Base-by-base conservation (phyloP, 2,888 invertebrate species). In the Galerucella nymphaeae region DNA sequence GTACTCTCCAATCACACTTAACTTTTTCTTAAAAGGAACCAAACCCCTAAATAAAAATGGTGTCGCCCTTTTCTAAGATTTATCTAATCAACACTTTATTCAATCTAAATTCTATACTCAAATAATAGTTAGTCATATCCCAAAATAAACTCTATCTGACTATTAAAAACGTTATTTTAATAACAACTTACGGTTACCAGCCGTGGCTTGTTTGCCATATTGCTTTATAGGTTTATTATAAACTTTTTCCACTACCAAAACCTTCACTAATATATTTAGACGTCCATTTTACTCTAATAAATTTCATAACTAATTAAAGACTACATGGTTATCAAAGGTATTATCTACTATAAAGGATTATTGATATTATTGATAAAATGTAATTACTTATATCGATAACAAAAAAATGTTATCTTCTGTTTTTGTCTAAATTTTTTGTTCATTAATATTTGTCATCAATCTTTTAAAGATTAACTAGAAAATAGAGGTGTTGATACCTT, bases 171-270 rank as follows among this genome's bases (percentile, higher is more conserved):
- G 16, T n/a, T 6, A n/a, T 16, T 53, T 16, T 2, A 58, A 45
- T 13, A 9, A 20, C 6, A 30, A 72, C 72, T 72, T 63, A 72
- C 72, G 50, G 58, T 18, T 4, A 67, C 67, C 38, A 67, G 50
- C 23, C 67, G 55, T 8, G 72, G 63, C 30, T 72, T 67, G 30
- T 48, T 58, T 18, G 72, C 45, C 72, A 72, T 72, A 63, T 30
- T 66, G 57, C 11, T 48, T 14, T 38, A 30, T 1, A 38, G 8
- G 6, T 5, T 16, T 50, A n/a, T 9, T 4, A 1, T 10, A 10
- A 65, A 18, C 14, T 13, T 23, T 20, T 53, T 38, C 38, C 11
- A 41, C n/a, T 4, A 23, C 8, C 50, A 14, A 30, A 65, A 16
- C 41, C 10, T 64, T 14, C 65, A 65, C 65, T 16, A 53, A 38